Conservation (phyloP, 2,797 vertebrate genomes). For the Chiloscyllium punctatum region DNA sequence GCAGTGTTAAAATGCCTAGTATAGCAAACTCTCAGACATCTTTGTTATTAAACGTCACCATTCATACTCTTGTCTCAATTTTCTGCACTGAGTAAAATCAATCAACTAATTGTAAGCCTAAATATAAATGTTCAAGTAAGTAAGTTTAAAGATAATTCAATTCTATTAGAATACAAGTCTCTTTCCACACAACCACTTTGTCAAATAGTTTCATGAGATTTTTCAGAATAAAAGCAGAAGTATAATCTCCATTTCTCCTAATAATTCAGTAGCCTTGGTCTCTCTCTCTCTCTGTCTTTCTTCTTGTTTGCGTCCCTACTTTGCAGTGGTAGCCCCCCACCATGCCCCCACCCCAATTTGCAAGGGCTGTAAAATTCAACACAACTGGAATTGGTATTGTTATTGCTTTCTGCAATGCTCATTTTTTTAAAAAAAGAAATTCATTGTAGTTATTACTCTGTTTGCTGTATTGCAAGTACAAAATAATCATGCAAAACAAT, state of each 20-base stretch:
- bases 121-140: not conserved
- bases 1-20: not conserved
- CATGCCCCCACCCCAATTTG: too few relatives aligned
- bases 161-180: not conserved
- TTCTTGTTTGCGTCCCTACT: not conserved
- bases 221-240: not conserved
- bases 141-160: not conserved
- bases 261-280: not conserved
- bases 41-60: slow-evolving; percentile 1
- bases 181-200: not conserved
- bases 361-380: not conserved
- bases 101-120: slow-evolving; percentile 5
- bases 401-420: not conserved
- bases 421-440: not conserved
- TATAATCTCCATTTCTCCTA: not conserved
- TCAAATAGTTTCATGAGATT: not conserved
- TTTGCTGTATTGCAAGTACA: not conserved
- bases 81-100: not conserved
- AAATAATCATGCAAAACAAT: too few relatives aligned
- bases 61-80: not conserved
- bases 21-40: not conserved
- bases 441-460: not conserved
- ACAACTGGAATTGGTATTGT: not conserved
- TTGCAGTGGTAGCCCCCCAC: not conserved
- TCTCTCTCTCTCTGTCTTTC: not conserved